Percentiles rank a stretch among this genome's conserved stretches.
phyloP scores from a whole-genome alignment of 2,888 invertebrate genomes.

The Eristalis arbustorum region DNA sequence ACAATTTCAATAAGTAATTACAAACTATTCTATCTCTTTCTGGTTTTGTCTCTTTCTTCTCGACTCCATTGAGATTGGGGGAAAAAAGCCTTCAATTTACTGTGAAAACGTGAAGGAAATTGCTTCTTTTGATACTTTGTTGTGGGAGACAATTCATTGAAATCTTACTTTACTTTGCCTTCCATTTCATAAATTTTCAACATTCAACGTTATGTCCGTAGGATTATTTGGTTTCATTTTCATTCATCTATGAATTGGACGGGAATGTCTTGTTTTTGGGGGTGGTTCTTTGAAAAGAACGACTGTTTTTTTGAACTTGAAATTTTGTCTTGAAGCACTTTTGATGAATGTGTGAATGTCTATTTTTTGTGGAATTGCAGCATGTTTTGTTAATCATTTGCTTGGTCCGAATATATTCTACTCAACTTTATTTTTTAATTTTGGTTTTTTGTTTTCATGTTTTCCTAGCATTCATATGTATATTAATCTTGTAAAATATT shows the following conservation, averaged over 20 bases:
- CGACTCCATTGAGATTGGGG: not conserved
- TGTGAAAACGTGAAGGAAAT: not conserved
- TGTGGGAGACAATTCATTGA: not conserved
- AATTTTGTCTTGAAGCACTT: not conserved
- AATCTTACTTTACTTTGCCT: not conserved
- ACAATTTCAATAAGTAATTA: constrained; percentile 68
- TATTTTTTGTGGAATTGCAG: not conserved
- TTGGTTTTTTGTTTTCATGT: too few species aligned
- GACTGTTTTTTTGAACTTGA: not conserved
- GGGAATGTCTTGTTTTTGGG: not conserved
- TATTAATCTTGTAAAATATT: too few species aligned
- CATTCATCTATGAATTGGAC: not conserved
- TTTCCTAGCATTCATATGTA: too few species aligned
- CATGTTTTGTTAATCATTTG: not conserved
- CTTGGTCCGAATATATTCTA: too few species aligned
- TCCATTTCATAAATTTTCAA: not conserved
- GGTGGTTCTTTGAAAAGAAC: not conserved
- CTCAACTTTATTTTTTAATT: too few species aligned
- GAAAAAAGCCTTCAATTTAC: not conserved
- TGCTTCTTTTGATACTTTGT: not conserved
- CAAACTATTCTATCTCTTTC: not conserved
- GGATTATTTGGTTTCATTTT: not conserved
- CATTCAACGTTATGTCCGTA: not conserved
- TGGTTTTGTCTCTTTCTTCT: not conserved
- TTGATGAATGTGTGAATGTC: not conserved